Conservation (phyloP, 2,797 vertebrate species). For the Limosa lapponica region DNA sequence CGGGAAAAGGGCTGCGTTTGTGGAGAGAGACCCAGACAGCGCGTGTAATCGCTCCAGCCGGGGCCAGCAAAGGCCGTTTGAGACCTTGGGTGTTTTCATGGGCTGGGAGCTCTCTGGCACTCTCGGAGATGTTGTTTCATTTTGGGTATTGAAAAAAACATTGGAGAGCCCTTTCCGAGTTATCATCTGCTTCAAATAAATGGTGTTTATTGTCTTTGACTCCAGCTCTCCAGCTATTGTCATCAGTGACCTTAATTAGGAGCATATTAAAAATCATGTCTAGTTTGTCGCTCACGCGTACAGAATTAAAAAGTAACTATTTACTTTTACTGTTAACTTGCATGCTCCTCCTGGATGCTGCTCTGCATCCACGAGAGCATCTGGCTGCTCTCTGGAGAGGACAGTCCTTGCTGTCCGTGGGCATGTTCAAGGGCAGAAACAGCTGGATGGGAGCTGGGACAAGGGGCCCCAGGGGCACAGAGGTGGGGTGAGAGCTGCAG, state of each 20-base stretch:
- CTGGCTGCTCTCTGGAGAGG: not conserved
- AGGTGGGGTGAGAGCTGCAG: not conserved
- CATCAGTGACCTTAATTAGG: not conserved
- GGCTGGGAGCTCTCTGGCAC: not conserved
- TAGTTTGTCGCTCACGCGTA: not conserved
- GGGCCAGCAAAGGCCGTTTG: not conserved
- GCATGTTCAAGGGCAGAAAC: not conserved
- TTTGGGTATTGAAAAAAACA: not conserved
- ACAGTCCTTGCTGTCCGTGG: not conserved
- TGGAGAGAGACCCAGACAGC: not conserved
- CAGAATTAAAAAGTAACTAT: not conserved
- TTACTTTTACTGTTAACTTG: not conserved
- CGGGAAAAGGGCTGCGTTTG: not conserved
- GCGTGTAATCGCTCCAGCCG: not conserved
- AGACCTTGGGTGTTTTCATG: not conserved
- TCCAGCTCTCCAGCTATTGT: conserved; percentile 6
- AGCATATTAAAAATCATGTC: not conserved
- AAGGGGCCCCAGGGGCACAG: not conserved
- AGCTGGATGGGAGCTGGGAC: not conserved
- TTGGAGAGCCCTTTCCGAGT: not conserved
- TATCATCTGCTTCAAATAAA: conserved; percentile 70
- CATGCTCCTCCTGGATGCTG: not conserved
- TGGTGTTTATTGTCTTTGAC: conserved; percentile 60
- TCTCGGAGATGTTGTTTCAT: not conserved
- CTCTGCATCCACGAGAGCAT: rapidly evolving